Evolutionary conservation across 2,113 vertebrate genomes (phyloP).

Genomic region (Neogale vison): DNA sequence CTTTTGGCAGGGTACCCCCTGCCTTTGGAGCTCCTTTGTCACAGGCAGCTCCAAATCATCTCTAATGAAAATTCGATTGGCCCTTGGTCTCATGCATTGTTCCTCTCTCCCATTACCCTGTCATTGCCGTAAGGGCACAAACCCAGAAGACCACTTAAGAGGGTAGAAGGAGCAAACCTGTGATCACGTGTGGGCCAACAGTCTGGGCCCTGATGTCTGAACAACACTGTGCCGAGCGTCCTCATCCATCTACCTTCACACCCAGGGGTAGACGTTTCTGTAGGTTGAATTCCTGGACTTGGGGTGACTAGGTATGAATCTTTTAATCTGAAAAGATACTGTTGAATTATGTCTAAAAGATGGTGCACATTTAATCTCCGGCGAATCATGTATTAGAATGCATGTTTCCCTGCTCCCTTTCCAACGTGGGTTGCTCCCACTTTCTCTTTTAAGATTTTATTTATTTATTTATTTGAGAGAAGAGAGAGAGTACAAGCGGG

Average conservation of each 20-base stretch:
- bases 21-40: background rate
- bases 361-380: background rate
- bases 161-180: accelerated
- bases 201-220: too few species aligned
- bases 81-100: background rate
- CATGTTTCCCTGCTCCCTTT: background rate
- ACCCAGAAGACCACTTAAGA: background rate
- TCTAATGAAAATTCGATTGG: background rate
- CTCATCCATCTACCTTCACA: background rate
- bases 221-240: background rate
- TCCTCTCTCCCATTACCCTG: background rate
- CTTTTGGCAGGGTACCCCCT: background rate
- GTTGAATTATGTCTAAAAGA: background rate
- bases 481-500: background rate
- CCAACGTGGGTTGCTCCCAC: background rate
- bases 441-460: background rate
- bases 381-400: background rate
- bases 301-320: background rate
- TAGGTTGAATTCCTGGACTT: background rate
- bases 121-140: background rate
- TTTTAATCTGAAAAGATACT: background rate
- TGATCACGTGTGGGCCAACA: background rate
- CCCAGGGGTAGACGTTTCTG: background rate
- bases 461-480: background rate
- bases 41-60: background rate